Conservation (phyloP, 2,888 invertebrate genomes). For the Steinernema scapterisci region DNA sequence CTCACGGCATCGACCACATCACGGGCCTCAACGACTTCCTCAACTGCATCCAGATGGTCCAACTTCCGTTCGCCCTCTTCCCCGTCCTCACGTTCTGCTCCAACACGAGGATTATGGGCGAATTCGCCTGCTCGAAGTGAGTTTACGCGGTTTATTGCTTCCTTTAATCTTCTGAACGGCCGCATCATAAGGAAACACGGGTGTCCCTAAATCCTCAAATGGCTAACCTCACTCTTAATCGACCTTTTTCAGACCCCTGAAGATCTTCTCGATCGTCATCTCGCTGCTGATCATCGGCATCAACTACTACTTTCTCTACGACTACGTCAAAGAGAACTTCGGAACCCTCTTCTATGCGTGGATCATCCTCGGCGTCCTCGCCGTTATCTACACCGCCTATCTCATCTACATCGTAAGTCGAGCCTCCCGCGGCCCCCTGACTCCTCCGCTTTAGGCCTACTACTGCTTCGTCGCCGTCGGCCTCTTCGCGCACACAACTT, state of each 20-base stretch:
- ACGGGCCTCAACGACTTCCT: slow-evolving; percentile 80
- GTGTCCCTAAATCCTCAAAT: neutral
- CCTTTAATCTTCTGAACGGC: neutral
- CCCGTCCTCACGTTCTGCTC: slow-evolving; percentile 85
- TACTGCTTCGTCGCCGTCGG: slow-evolving; percentile 9
- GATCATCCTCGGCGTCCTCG: neutral
- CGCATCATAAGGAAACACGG: neutral
- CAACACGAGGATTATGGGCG: slow-evolving; percentile 79
- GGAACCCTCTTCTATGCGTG: slow-evolving; percentile 48
- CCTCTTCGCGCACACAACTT: neutral
- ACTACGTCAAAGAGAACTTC: slow-evolving; percentile 70
- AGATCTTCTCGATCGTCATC: slow-evolving; percentile 47
- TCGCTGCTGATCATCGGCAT: slow-evolving; percentile 76
- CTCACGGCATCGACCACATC: slow-evolving; percentile 59
- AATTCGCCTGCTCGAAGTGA: slow-evolving; percentile 80
- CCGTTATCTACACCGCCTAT: slow-evolving; percentile 4
- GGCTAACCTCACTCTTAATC: neutral
- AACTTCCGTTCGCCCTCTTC: slow-evolving; percentile 83
- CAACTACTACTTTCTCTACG: slow-evolving; percentile 79
- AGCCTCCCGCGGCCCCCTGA: neutral
- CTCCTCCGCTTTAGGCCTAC: neutral
- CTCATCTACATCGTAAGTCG: neutral
- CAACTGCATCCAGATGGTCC: slow-evolving; percentile 84
- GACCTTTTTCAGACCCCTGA: slow-evolving; percentile 66
- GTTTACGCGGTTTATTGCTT: slow-evolving; percentile 52